Evolutionary conservation across 2,113 vertebrate genomes (phyloP), one percentile per base, ranked within the genome.

Genomic region (Ptyas mucosa): DNA sequence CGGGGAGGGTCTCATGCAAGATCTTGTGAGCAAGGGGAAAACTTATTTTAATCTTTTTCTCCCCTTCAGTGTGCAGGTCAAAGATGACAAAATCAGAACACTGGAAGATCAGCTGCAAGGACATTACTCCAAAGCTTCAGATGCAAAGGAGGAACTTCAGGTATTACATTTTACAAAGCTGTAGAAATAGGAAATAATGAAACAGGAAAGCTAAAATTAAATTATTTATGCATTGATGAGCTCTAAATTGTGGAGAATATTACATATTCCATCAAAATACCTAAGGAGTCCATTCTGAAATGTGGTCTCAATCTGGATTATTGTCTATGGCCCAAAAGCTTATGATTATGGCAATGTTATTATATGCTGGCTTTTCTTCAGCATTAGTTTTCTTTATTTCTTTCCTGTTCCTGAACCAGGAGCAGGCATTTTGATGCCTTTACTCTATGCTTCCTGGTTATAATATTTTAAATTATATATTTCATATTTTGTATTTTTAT

Each of bases 61-160:
- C 94, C 94, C 58, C 94, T 46, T 89, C 93, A 98, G 98, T 92
- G 57, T 97, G 94, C 96, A 97, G 64, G 85, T 97, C 49, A 98
- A 98, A 94, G 98, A 98, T 93, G 98, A 98, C 93, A 97, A 97
- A 96, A 98, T 98, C 96, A 96, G 97, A 96, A 91, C 94, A 85
- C 97, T 98, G 53, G 97, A 98, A 95, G 97, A 97, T 88, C 97
- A 98, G 88, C 97, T 98, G n/a, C 97, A 97, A 53, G 95, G 94
- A 93, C 97, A 97, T 52, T 95, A 95, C 34, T 64, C 92, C 52
- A 96, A 97, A 92, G 95, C 97, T 94, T 95, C 97, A 88, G 97
- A 95, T 87, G 98, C 96, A 96, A 97, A 97, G 93, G 98, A 98
- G 90, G 97, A 98, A 94, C 96, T 97, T 93, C 97, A 98, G 98